Conservation (phyloP, 2,113 vertebrate genomes). For the Pedetes capensis region DNA sequence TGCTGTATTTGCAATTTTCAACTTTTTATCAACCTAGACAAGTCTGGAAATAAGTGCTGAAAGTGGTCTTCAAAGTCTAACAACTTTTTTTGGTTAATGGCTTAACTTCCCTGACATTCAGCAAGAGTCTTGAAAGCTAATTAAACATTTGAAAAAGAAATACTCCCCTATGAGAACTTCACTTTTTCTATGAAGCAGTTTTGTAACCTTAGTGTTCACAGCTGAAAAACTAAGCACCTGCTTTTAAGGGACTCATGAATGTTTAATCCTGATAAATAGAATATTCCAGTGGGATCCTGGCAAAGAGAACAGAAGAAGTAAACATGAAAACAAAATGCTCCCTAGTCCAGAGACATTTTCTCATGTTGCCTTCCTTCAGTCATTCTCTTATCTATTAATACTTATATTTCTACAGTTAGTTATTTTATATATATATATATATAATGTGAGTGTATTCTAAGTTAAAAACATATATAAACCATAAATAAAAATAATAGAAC, state of each 20-base stretch:
- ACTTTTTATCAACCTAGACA: background rate
- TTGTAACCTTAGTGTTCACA: background rate
- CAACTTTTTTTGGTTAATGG: background rate
- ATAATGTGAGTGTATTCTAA: background rate
- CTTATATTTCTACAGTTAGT: background rate
- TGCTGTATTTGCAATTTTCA: background rate
- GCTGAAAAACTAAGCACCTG: conserved; percentile 37
- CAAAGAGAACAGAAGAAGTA: conserved; percentile 16
- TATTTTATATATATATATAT: background rate
- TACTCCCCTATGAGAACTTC: background rate
- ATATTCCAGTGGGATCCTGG: background rate
- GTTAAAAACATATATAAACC: background rate
- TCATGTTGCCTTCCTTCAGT: background rate
- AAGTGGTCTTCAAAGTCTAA: background rate
- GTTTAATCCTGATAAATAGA: conserved; percentile 43
- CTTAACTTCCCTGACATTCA: conserved; percentile 25
- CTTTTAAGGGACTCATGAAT: conserved; percentile 42
- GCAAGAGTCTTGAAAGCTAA: conserved; percentile 35
- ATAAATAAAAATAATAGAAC: background rate
- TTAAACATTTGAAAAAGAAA: conserved; percentile 45
- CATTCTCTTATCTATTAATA: background rate
- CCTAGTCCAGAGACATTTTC: background rate
- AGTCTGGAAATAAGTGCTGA: background rate
- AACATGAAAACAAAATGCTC: conserved; percentile 39
- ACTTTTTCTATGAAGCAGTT: background rate